Conservation (phyloP, 2,888 invertebrate species). For the Lithodes maja region DNA sequence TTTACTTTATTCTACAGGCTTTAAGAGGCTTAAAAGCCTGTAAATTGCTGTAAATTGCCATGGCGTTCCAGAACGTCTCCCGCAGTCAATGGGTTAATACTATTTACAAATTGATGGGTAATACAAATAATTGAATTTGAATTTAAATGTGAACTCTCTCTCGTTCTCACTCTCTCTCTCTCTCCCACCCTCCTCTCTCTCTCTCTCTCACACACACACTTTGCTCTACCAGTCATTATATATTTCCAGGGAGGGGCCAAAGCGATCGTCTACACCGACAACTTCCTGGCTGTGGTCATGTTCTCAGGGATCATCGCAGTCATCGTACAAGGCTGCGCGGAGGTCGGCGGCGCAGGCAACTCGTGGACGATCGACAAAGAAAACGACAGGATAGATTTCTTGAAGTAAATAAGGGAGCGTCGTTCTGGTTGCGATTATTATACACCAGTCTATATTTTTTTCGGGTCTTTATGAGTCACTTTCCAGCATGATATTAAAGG, state of each 20-base stretch:
- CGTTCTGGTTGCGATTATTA: not conserved
- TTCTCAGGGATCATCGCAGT: constrained; percentile 33
- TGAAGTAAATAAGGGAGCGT: constrained; percentile 21
- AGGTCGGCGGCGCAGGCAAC: constrained; percentile 27
- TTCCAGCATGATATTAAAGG: too few relatives aligned
- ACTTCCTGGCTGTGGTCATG: constrained; percentile 39
- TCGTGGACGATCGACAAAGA: constrained; percentile 33
- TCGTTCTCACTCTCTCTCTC: too few relatives aligned
- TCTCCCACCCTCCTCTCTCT: too few relatives aligned
- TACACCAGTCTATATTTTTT: not conserved
- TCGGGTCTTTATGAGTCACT: not conserved
- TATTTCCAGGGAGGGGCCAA: constrained; percentile 10
- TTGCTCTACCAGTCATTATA: too few relatives aligned
- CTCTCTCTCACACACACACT: too few relatives aligned
- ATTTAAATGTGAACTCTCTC: too few relatives aligned
- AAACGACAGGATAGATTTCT: constrained; percentile 40
- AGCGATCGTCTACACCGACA: constrained; percentile 51
- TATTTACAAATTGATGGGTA: too few relatives aligned
- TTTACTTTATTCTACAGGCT: not conserved
- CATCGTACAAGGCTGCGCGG: constrained; percentile 39
- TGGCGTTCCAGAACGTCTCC: too few relatives aligned
- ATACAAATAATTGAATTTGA: too few relatives aligned
- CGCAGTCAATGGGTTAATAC: too few relatives aligned
- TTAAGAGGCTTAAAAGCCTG: too few relatives aligned
- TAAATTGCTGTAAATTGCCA: too few relatives aligned